Evolutionary conservation across 2,888 invertebrate genomes (phyloP).

Genomic region (Scaptomyza reducta): DNA sequence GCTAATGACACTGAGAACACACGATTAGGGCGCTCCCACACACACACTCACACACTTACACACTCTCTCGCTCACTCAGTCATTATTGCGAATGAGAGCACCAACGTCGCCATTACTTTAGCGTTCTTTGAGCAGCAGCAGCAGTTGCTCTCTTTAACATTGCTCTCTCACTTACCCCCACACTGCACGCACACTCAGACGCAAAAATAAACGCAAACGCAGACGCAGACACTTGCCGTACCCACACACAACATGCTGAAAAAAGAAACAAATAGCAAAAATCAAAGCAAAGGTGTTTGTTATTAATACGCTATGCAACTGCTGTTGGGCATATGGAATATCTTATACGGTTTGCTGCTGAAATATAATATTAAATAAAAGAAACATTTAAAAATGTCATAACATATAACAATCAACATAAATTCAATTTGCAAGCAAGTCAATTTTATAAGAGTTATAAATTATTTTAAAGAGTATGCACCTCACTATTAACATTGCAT

Average conservation of each 20-base stretch:
- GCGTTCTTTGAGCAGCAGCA: conserved; percentile 68
- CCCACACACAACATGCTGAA: conserved; percentile 59
- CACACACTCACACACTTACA: conserved; percentile 43
- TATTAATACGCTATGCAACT: conserved; percentile 51
- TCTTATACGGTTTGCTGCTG: neutral
- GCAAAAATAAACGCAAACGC: conserved; percentile 39
- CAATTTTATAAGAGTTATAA: neutral
- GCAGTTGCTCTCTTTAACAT: conserved; percentile 15
- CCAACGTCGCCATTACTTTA: conserved; percentile 59
- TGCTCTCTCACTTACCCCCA: conserved; percentile 67
- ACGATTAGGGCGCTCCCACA: conserved; percentile 66
- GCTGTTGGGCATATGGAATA: conserved; percentile 30
- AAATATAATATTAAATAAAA: too few relatives aligned
- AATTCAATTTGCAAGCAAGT: neutral
- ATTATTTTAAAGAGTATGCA: conserved; percentile 16
- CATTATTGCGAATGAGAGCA: conserved; percentile 34
- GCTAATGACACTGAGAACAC: conserved; percentile 59
- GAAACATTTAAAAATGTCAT: too few relatives aligned
- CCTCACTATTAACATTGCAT: neutral
- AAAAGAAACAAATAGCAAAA: conserved; percentile 47
- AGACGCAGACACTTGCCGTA: conserved; percentile 62
- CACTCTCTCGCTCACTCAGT: conserved; percentile 10
- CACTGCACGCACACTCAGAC: conserved; percentile 64
- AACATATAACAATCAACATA: neutral
- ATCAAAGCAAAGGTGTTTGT: conserved; percentile 75